Evolutionary conservation across 2,113 vertebrate species (phyloP).

Genomic region (Eclectus roratus): DNA sequence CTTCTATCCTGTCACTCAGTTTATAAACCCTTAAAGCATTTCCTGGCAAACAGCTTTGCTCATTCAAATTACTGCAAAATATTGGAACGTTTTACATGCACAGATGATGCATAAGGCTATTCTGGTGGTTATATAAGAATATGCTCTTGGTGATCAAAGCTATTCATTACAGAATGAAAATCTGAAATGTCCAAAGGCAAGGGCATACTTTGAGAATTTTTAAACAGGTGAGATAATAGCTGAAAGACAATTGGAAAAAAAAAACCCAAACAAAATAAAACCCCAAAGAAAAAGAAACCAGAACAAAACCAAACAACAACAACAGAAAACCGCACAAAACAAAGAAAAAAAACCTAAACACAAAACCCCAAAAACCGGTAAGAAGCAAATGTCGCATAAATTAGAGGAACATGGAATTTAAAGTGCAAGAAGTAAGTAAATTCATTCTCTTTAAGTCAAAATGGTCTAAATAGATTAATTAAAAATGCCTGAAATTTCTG

Average conservation of each 20-base stretch:
- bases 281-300: too few relatives aligned
- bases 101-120: not conserved
- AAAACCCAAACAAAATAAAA: too few relatives aligned
- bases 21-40: not conserved
- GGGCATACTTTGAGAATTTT: not conserved
- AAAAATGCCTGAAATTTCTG: not conserved
- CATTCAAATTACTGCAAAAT: not conserved
- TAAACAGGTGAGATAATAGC: not conserved
- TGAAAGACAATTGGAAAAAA: not conserved
- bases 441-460: not conserved
- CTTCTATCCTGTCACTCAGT: not conserved
- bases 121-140: not conserved
- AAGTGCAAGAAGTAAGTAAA: not conserved
- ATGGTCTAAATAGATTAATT: not conserved
- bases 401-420: not conserved
- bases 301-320: too few relatives aligned
- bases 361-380: not conserved
- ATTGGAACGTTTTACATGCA: not conserved
- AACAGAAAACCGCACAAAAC: not conserved
- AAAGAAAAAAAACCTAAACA: not conserved
- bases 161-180: not conserved
- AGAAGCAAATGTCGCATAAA: not conserved
- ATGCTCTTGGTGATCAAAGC: not conserved
- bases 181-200: not conserved
- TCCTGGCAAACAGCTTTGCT: not conserved